Percentiles rank a stretch among this genome's conserved stretches.
Conservation (phyloP, 2,113 vertebrate genomes). For the Sinocyclocheilus maitianheensis region DNA sequence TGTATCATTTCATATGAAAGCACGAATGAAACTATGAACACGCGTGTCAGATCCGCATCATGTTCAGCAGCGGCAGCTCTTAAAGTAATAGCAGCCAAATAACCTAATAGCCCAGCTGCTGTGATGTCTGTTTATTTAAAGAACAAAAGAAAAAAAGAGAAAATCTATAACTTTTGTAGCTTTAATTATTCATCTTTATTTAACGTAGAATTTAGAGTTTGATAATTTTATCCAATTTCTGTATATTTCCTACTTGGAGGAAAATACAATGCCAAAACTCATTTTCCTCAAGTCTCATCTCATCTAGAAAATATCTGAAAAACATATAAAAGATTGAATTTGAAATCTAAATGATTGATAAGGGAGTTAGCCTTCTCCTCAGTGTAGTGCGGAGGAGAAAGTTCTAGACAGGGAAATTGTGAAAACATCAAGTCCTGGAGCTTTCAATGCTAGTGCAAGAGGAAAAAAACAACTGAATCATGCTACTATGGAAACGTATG, state of each 20-base stretch:
- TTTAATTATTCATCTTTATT: no score
- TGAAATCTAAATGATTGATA: slow-evolving; percentile 41
- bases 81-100: no score
- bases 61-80: no score
- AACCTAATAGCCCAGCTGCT: no score
- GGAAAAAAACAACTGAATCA: slow-evolving; percentile 28
- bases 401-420: not conserved
- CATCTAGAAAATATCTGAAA: not conserved
- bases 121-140: no score
- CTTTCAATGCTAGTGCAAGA: not conserved
- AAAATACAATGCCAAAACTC: not conserved
- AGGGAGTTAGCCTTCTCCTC: slow-evolving; percentile 22
- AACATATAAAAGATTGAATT: not conserved
- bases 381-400: not conserved
- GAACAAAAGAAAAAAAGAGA: no score
- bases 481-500: slow-evolving; percentile 58
- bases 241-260: not conserved
- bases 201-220: no score
- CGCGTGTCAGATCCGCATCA: no score
- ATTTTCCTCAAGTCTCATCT: not conserved
- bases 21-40: no score
- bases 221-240: no score
- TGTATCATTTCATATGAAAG: no score
- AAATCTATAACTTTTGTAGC: no score
- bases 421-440: not conserved